These are phyloP conservation scores for Seriola aureovittata DNA, from an alignment of 2,113 vertebrate genomes.

Conservation along the genomic window DNA sequence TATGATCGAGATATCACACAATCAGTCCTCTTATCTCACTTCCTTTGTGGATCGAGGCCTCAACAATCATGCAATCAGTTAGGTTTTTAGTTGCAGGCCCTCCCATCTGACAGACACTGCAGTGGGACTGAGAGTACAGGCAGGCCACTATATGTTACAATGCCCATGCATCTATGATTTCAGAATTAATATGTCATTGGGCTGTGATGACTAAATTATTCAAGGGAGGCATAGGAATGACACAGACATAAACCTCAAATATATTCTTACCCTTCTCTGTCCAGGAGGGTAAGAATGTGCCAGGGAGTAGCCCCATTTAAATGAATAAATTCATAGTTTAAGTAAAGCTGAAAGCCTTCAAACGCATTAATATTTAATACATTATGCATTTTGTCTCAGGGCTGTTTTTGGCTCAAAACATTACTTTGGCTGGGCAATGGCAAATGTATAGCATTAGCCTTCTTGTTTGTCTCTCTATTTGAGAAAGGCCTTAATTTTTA, in stretches of 20 bases:
- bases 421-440: neutral
- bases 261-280: conserved; percentile 35
- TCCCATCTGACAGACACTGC: conserved; percentile 73
- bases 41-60: conserved; percentile 31
- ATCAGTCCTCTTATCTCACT: conserved; percentile 23
- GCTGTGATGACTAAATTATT: conserved; percentile 80
- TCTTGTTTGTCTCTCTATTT: neutral
- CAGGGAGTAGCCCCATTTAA: conserved; percentile 34
- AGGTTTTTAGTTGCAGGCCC: conserved; percentile 2
- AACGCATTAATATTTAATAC: conserved; percentile 8
- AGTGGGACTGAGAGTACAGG: conserved; percentile 88
- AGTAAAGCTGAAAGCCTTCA: neutral
- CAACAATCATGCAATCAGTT: conserved; percentile 10
- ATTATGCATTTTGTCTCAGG: neutral
- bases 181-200: conserved; percentile 93
- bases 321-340: neutral
- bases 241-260: neutral
- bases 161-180: conserved; percentile 89
- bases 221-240: conserved; percentile 10
- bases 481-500: neutral
- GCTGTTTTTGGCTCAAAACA: conserved; percentile 18
- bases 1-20: conserved; percentile 41
- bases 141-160: conserved; percentile 83
- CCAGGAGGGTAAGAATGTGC: conserved; percentile 50
- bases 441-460: neutral